Evolutionary conservation across 2,113 vertebrate genomes (phyloP).

Genomic region (Oryzias melastigma): DNA sequence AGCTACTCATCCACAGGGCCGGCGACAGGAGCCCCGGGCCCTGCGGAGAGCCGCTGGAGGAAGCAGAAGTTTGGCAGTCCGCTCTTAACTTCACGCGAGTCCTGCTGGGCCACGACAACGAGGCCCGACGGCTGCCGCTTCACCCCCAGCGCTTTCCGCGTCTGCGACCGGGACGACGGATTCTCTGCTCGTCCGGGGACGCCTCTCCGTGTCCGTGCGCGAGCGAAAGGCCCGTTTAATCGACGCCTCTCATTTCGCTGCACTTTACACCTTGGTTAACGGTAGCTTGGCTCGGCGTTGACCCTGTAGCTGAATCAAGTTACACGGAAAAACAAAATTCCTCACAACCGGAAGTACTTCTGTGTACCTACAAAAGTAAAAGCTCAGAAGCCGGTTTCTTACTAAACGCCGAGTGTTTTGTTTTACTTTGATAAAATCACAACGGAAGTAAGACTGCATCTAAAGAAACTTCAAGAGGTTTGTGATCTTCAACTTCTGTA

Average conservation of each 20-base stretch:
- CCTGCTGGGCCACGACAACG: conserved; percentile 67
- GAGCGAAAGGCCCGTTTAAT: background rate
- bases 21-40: conserved; percentile 74
- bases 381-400: fast-evolving
- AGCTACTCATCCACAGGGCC: conserved; percentile 77
- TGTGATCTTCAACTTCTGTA: too few species aligned
- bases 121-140: conserved; percentile 43
- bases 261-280: conserved; percentile 32
- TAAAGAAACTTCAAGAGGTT: too few species aligned
- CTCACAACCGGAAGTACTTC: background rate
- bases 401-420: fast-evolving
- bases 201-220: background rate
- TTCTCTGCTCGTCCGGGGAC: background rate
- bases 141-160: background rate
- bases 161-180: background rate
- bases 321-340: background rate
- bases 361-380: conserved; percentile 34
- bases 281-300: conserved; percentile 42
- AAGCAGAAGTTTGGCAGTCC: conserved; percentile 72
- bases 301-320: conserved; percentile 18
- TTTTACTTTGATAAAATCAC: conserved; percentile 24
- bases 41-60: conserved; percentile 58
- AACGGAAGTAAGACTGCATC: too few species aligned
- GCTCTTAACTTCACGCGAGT: conserved; percentile 75
- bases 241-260: conserved; percentile 31